Evolutionary conservation across 1,140 invertebrate genomes (phyloP), one percentile per base, ranked within the genome.

Genomic region (Linepithema humile): DNA sequence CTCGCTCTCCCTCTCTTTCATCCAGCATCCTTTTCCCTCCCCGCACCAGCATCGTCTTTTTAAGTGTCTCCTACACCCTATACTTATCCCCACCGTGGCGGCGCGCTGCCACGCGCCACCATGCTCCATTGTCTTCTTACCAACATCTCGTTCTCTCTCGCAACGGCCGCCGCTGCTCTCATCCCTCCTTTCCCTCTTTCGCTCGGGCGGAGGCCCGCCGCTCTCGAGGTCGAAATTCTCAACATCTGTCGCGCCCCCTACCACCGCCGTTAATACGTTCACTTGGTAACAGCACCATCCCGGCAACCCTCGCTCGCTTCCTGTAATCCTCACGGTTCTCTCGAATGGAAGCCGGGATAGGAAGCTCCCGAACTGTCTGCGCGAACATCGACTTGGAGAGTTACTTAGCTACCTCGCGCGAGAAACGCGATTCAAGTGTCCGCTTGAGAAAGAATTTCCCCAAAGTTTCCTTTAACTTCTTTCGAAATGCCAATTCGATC

Each of bases 221-320:
- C 82, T 88, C 85, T 85, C 82, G 65, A 55, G 77, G 65, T 77
- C 86, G 83, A 89, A 90, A 91, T 91, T 92, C 90, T 82, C 91
- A 91, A 92, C 92, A 91, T 92, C 91, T 91, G 88, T 92, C 87
- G 86, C 57, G 87, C 87, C 87, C 90, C 88, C 89, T 89, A 87
- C 85, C 83, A 88, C 86, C 78, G 84, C 86, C 85, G 85, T 90
- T 84, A 83, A 85, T 87, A 86, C 85, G 78, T 90, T 88, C 91
- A 87, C 88, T 92, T 91, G 90, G 90, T 91, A 92, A 92, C 91
- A 91, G 85, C 90, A 83, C 78, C 89, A 89, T 88, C 90, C 67
- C 80, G 78, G 85, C 60, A 32, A 48, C 77, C 69, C 82, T 84
- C 84, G 84, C 64, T 69, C 72, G 83, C 80, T 87, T 89, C 88